These are phyloP conservation scores for Psophia crepitans DNA, from an alignment of 2,113 vertebrate genomes.

Conservation along the genomic window DNA sequence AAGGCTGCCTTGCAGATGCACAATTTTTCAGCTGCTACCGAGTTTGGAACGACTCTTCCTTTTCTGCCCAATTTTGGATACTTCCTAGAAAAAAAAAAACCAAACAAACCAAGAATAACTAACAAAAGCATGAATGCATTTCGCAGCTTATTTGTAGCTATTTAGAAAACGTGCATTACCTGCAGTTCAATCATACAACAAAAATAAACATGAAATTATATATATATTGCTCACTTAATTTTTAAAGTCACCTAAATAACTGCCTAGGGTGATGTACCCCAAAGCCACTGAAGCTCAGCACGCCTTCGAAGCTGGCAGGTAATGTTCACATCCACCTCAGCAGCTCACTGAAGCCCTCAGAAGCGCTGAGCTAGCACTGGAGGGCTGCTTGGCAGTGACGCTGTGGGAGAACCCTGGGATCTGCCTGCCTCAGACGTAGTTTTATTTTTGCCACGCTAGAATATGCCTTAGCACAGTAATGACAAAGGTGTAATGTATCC, in stretches of 20 bases:
- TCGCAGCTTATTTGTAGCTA: background rate
- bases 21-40: background rate
- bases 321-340: background rate
- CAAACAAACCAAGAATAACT: background rate
- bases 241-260: background rate
- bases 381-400: background rate
- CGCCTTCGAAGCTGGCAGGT: background rate
- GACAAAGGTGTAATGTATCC: background rate
- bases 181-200: background rate
- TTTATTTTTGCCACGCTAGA: background rate
- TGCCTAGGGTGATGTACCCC: background rate
- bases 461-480: background rate
- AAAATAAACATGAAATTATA: background rate
- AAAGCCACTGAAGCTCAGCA: background rate
- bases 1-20: background rate
- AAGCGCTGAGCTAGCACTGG: background rate
- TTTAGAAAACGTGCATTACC: background rate
- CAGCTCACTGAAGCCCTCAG: background rate
- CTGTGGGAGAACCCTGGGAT: background rate
- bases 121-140: background rate
- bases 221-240: accelerated
- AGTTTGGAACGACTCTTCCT: background rate
- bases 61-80: background rate
- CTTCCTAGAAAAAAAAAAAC: background rate
- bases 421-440: background rate